Base-by-base conservation (phyloP, 92 coral and sea anemone species). In the Phenganax stokvisi region DNA sequence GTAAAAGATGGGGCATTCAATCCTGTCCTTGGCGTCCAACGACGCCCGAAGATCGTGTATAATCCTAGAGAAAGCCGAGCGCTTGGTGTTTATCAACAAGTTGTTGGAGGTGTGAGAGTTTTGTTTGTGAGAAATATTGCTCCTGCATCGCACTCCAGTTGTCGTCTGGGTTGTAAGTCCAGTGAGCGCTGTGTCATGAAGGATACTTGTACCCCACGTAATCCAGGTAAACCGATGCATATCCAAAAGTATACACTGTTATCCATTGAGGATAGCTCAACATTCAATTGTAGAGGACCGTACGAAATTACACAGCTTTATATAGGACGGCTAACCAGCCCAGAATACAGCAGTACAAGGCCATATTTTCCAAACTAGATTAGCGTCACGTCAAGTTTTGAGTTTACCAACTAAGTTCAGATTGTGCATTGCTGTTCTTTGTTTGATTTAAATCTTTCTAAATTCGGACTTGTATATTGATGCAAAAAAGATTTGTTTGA, bases 61-160 rank as follows among this genome's bases (percentile, higher is more conserved):
- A 94, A 94, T 86, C 73, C 71, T 51, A 72, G 57, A 7, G 15
- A 78, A 54, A 74, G 60, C 31, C 54, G 69, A 51, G 90, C 92
- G 15, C 86, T 90, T 44, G 98, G 92, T 71, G 93, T 92, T 17
- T 94, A 92, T 89, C 93, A 89, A 71, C 97, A 94, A 64, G 84
- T 53, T 9, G 68, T 88, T 29, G 28, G 70, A 47, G 92, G 89
- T 29, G 37, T 68, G 20, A 28, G 81, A 53, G 89, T 86, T 10
- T 68, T 94, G 30, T 72, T 87, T 57, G 92, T 88, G 8, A 87
- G 89, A 6, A 93, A 90, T 67, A 61, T 94, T 66, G 77, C 71
- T 12, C 30, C 68, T 69, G 86, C 92, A n/a, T 13, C 85, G 9
- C 84, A 73, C 11, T 90, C 89, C n/a, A 82, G 88, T n/a, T 94